Conservation (phyloP, 2,888 invertebrate genomes). For the Arenicola marina region DNA sequence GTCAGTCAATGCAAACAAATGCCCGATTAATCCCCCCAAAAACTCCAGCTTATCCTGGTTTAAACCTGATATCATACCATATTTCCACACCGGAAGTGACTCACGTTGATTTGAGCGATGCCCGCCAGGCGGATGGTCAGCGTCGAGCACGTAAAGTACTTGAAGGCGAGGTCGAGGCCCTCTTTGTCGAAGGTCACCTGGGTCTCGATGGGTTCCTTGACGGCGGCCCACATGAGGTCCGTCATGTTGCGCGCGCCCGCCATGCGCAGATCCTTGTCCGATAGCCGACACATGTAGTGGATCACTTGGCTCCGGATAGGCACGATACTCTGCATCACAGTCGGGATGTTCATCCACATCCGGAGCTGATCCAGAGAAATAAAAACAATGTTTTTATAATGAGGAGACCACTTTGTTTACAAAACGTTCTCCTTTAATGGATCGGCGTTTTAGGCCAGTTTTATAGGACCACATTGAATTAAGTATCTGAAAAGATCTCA, state of each 20-base stretch:
- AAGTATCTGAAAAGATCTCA: too few relatives aligned
- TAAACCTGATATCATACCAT: too few relatives aligned
- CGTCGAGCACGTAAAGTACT: constrained; percentile 93
- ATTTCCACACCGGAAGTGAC: too few relatives aligned
- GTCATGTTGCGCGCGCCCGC: constrained; percentile 91
- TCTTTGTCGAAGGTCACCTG: constrained; percentile 79
- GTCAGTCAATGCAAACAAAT: not conserved
- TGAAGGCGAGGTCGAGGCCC: constrained; percentile 89
- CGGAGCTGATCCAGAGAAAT: constrained; percentile 67
- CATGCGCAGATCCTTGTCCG: constrained; percentile 86
- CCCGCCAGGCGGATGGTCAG: constrained; percentile 91
- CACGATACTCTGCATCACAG: constrained; percentile 85
- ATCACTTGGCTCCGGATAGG: constrained; percentile 85
- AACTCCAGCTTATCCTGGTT: too few relatives aligned
- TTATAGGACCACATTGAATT: too few relatives aligned
- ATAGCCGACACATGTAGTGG: constrained; percentile 87
- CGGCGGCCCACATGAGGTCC: constrained; percentile 94
- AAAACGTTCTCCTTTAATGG: too few relatives aligned
- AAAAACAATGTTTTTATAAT: not conserved
- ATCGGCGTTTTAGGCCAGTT: too few relatives aligned
- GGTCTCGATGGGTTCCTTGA: constrained; percentile 76
- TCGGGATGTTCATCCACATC: constrained; percentile 89
- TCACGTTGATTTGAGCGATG: constrained; percentile 89
- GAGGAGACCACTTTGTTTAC: too few relatives aligned
- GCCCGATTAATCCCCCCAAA: not conserved